Conservation (phyloP, 2,888 invertebrate genomes). For the Uropetala carovei region DNA sequence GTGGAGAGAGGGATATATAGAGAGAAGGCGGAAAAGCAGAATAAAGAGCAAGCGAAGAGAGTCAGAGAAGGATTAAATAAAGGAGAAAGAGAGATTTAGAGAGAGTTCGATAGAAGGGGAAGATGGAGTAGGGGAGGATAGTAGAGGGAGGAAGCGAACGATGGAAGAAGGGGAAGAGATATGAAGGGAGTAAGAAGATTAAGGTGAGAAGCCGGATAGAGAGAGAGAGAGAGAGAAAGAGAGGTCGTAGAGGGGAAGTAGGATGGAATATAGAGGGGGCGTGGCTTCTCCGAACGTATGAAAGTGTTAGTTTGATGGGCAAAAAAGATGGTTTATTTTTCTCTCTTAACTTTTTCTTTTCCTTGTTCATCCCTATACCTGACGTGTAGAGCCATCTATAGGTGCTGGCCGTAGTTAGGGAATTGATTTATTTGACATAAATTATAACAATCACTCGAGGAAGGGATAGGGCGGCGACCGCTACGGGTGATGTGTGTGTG, state of each 20-base stretch:
- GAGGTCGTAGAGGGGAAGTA: neutral
- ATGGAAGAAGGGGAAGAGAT: neutral
- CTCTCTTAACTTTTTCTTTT: neutral
- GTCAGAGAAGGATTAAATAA: neutral
- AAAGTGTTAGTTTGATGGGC: constrained; percentile 50
- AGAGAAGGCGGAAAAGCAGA: too few species aligned
- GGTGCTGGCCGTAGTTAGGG: constrained; percentile 49
- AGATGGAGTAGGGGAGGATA: neutral
- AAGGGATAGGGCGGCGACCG: constrained; percentile 43
- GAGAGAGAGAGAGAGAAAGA: neutral
- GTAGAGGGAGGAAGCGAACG: neutral
- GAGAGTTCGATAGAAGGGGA: neutral
- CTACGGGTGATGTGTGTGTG: neutral
- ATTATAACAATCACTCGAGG: constrained; percentile 58
- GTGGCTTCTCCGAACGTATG: neutral
- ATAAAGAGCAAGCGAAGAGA: neutral
- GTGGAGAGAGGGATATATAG: too few species aligned
- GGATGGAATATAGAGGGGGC: constrained; percentile 14
- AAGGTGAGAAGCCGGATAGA: neutral
- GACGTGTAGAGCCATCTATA: constrained; percentile 29
- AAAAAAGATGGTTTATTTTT: constrained; percentile 6
- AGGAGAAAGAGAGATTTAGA: neutral
- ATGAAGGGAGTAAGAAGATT: neutral
- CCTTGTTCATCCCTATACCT: neutral
- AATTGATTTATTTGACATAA: constrained; percentile 66